Evolutionary conservation across 2,797 vertebrate genomes (phyloP).

Genomic region (Lithobates pipiens): DNA sequence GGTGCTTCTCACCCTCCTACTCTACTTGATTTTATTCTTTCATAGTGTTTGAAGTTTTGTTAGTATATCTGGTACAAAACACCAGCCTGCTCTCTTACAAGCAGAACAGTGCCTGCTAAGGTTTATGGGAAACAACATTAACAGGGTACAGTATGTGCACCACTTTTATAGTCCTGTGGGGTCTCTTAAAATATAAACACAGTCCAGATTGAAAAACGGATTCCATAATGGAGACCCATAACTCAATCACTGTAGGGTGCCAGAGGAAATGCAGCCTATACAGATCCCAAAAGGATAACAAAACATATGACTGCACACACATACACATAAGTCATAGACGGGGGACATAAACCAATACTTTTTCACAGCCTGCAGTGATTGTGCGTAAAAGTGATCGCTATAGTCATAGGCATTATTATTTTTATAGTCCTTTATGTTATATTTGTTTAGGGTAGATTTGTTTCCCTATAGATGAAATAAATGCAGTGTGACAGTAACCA

Average conservation of each 20-base stretch:
- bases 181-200: constrained; percentile 49
- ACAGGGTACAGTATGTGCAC: constrained; percentile 40
- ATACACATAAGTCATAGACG: not conserved
- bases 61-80: constrained; percentile 12
- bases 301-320: not conserved
- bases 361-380: not conserved
- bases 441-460: not conserved
- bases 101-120: constrained; percentile 37
- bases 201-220: constrained; percentile 34
- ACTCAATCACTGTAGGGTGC: constrained; percentile 36
- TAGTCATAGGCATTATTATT: not conserved
- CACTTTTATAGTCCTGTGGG: constrained; percentile 30
- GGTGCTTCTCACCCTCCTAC: not conserved
- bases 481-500: too few relatives aligned
- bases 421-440: not conserved
- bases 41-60: not conserved
- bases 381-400: not conserved
- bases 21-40: constrained; percentile 2
- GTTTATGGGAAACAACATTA: constrained; percentile 40
- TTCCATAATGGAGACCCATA: constrained; percentile 42
- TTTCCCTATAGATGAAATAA: too few relatives aligned
- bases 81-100: constrained; percentile 19
- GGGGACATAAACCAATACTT: not conserved
- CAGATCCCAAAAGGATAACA: not conserved
- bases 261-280: constrained; percentile 25